phyloP scores from a whole-genome alignment of 2,113 vertebrate species.

The Hippolais icterina region DNA sequence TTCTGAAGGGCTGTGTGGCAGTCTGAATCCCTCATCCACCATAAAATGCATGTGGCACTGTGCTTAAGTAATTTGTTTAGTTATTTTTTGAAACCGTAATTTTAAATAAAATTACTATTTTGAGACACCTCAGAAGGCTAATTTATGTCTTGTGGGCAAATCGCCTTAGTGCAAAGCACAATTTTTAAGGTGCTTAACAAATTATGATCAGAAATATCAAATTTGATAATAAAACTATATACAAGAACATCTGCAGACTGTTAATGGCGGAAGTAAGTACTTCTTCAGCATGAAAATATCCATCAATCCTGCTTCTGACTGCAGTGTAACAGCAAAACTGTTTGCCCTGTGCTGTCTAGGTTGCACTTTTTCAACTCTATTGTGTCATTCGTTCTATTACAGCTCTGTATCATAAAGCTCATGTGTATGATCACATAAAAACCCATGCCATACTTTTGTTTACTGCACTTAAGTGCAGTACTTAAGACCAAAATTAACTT shows the following conservation, averaged over 20 bases:
- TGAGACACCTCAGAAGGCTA: background rate
- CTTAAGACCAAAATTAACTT: constrained; percentile 65
- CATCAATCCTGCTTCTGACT: background rate
- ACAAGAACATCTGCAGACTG: background rate
- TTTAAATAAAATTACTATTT: background rate
- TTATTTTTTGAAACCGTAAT: background rate
- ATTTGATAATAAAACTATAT: background rate
- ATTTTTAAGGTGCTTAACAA: background rate
- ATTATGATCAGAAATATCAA: background rate
- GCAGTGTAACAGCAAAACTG: background rate
- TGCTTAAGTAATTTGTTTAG: background rate
- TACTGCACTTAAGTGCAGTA: constrained; percentile 47
- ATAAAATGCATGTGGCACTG: background rate
- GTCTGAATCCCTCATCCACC: background rate
- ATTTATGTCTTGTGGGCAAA: background rate
- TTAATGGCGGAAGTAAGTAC: background rate
- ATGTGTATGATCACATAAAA: background rate
- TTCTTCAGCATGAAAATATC: background rate
- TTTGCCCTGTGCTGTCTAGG: background rate
- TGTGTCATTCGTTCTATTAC: background rate
- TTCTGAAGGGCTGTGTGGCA: background rate
- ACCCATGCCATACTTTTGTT: background rate
- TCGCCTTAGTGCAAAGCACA: background rate
- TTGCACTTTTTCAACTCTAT: background rate
- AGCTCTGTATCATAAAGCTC: background rate